These are phyloP conservation scores for Anoura caudifer DNA, from an alignment of 2,113 vertebrate genomes.

Conservation along the genomic window DNA sequence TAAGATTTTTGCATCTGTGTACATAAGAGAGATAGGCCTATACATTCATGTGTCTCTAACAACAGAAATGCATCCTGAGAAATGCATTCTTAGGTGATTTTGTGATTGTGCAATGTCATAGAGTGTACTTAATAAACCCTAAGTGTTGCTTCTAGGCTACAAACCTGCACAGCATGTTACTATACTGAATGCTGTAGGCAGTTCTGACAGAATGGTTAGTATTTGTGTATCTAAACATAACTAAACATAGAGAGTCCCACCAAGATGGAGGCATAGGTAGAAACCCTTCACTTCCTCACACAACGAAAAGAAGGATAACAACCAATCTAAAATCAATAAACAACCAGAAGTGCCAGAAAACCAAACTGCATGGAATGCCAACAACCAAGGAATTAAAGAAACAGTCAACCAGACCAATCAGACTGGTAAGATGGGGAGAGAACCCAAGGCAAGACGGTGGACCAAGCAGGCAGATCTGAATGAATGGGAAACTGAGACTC, in stretches of 20 bases:
- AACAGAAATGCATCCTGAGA: background rate
- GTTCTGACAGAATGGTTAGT: background rate
- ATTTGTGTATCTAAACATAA: background rate
- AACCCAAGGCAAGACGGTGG: too few species aligned
- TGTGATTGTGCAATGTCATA: background rate
- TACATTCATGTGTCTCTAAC: background rate
- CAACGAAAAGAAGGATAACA: too few species aligned
- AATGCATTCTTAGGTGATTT: background rate
- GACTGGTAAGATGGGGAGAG: too few species aligned
- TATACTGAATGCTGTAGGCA: background rate
- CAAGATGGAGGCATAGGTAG: too few species aligned
- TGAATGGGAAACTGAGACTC: too few species aligned
- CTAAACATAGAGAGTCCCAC: background rate
- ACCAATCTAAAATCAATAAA: too few species aligned
- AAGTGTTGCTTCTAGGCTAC: background rate
- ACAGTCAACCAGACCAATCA: too few species aligned
- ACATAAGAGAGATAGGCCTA: background rate
- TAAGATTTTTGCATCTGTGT: background rate
- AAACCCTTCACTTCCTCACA: too few species aligned
- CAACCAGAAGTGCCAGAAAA: too few species aligned
- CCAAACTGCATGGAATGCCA: too few species aligned
- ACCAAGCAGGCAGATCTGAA: too few species aligned
- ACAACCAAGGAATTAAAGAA: too few species aligned
- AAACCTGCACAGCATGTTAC: background rate
- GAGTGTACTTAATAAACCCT: background rate